phyloP scores from a whole-genome alignment of 1,140 invertebrate genomes.

The Drosophila nebulosa region DNA sequence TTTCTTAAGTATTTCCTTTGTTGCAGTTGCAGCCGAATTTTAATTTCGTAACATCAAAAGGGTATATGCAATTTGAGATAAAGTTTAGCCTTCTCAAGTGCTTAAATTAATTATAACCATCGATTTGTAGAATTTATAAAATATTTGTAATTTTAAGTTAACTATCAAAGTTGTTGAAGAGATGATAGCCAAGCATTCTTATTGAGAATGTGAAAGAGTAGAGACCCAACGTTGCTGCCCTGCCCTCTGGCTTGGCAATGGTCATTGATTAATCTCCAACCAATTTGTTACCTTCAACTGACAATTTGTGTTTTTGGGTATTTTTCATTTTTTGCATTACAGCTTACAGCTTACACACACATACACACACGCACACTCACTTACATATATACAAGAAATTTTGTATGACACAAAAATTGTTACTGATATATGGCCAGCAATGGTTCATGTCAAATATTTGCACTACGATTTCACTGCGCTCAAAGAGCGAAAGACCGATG shows the following conservation, averaged over 20 bases:
- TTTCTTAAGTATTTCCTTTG: background rate
- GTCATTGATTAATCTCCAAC: constrained; percentile 38
- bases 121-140: too few relatives aligned
- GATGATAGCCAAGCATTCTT: background rate
- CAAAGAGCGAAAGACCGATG: background rate
- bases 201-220: background rate
- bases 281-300: constrained; percentile 25
- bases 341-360: background rate
- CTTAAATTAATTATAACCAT: too few relatives aligned
- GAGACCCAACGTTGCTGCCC: background rate
- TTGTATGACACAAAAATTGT: background rate
- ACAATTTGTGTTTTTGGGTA: background rate
- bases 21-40: background rate
- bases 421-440: constrained; percentile 5
- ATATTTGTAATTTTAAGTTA: background rate
- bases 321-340: background rate
- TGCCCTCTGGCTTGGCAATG: background rate
- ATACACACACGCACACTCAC: background rate
- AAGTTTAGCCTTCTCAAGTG: too few relatives aligned
- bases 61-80: background rate
- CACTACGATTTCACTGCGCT: background rate
- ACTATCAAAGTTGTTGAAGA: background rate
- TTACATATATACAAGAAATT: background rate
- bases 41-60: background rate
- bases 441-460: constrained; percentile 6